phyloP scores from a whole-genome alignment of 35 echinoderm and acorn worm genomes.

The Chiridota heheva region DNA sequence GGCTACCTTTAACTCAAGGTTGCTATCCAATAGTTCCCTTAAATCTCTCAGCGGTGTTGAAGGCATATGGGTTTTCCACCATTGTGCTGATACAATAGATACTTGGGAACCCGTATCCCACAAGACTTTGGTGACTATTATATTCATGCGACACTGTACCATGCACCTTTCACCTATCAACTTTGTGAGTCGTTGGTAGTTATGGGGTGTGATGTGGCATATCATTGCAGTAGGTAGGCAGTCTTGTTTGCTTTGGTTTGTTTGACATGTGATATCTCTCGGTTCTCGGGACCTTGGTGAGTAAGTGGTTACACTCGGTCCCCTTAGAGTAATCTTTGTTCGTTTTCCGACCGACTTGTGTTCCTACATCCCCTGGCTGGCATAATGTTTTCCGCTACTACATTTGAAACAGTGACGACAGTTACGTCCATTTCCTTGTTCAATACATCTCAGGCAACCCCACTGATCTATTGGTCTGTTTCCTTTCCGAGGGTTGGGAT shows the following conservation, averaged over 20 bases:
- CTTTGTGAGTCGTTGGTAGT: conserved; percentile 7
- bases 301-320: conserved; percentile 34
- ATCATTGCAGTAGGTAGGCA: conserved; percentile 9
- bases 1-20: conserved; percentile 58
- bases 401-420: conserved; percentile 59
- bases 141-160: conserved; percentile 33
- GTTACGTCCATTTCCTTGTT: not conserved
- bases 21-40: conserved; percentile 22
- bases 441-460: conserved; percentile 18
- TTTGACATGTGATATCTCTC: too few relatives aligned
- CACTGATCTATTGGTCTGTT: conserved; percentile 24
- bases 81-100: conserved; percentile 43
- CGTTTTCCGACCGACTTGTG: conserved; percentile 6
- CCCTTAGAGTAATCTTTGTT: conserved; percentile 17
- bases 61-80: conserved; percentile 37
- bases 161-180: conserved; percentile 46
- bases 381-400: conserved; percentile 34
- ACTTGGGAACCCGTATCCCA: conserved; percentile 80
- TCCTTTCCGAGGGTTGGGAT: too few relatives aligned
- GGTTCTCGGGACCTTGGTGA: too few relatives aligned
- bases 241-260: too few relatives aligned
- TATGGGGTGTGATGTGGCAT: conserved; percentile 37
- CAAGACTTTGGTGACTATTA: conserved; percentile 5
- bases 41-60: conserved; percentile 28
- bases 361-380: conserved; percentile 27